Conservation (phyloP, 1,140 invertebrate genomes). For the Pseudomyrmex concolor region DNA sequence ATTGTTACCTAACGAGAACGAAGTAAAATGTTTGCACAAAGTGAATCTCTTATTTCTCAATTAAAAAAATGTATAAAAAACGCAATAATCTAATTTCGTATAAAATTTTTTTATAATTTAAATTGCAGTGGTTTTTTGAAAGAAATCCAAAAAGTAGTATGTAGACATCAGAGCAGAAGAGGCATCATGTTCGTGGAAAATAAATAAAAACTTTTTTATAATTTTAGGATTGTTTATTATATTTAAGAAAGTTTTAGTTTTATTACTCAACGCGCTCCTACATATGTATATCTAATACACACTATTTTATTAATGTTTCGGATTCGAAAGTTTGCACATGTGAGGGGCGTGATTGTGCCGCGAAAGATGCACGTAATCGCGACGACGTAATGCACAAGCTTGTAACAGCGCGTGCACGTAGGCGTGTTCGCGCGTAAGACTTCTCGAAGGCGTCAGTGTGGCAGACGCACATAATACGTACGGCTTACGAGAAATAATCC, state of each 20-base stretch:
- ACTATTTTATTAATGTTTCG: background rate
- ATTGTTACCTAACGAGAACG: background rate
- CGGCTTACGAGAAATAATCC: slow-evolving; percentile 70
- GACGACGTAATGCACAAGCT: slow-evolving; percentile 63
- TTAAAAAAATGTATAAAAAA: background rate
- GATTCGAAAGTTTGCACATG: background rate
- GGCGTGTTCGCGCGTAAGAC: slow-evolving; percentile 58
- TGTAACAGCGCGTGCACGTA: slow-evolving; percentile 20
- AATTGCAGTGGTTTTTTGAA: no score
- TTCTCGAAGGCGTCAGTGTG: slow-evolving; percentile 57
- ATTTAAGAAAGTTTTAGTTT: no score
- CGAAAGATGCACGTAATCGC: slow-evolving; percentile 64
- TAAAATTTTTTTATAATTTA: background rate
- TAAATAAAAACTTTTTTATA: no score
- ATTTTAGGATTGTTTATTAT: no score
- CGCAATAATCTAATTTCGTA: background rate
- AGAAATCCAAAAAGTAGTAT: no score
- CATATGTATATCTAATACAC: background rate
- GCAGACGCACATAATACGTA: slow-evolving; percentile 73
- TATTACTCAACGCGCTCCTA: background rate
- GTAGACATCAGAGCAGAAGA: no score
- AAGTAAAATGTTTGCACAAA: background rate
- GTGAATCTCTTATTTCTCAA: background rate
- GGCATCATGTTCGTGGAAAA: no score
- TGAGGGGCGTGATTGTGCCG: background rate